phyloP scores from a whole-genome alignment of 2,888 invertebrate species.

The Eudasyphora cyanicolor region DNA sequence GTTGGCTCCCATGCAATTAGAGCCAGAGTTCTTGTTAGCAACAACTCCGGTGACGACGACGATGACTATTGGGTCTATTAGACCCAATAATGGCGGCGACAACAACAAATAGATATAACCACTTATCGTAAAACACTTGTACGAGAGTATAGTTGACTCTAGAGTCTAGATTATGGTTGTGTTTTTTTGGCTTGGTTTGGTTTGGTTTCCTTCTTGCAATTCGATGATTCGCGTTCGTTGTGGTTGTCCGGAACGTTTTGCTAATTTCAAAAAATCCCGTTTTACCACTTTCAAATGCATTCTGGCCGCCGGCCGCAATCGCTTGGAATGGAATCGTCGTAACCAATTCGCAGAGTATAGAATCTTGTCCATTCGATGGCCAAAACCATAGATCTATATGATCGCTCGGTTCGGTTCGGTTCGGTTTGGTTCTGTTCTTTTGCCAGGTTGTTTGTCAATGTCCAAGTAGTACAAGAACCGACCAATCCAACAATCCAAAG shows the following conservation, averaged over 20 bases:
- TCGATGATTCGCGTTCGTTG: background rate
- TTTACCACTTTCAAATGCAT: conserved; percentile 65
- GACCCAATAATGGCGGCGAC: conserved; percentile 27
- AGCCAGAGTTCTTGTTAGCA: conserved; percentile 39
- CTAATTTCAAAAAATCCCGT: conserved; percentile 63
- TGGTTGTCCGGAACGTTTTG: conserved; percentile 33
- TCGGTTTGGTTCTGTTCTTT: background rate
- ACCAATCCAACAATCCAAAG: background rate
- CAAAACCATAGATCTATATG: too few species aligned
- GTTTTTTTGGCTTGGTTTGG: conserved; percentile 31
- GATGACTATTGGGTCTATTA: conserved; percentile 20
- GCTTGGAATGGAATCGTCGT: background rate
- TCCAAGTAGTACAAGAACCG: background rate
- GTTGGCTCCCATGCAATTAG: conserved; percentile 12
- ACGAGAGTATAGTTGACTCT: too few species aligned
- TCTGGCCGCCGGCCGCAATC: background rate
- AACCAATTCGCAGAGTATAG: conserved; percentile 5
- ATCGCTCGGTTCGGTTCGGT: background rate
- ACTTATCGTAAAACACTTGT: conserved; percentile 63
- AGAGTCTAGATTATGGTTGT: too few species aligned
- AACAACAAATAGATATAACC: conserved; percentile 57
- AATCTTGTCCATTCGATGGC: background rate
- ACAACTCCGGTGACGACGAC: too few species aligned
- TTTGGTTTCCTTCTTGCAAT: background rate
- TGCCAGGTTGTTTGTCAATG: background rate